A percentile compares a stretch with the other conserved stretches of the same genome.
These are phyloP conservation scores for Haliaeetus leucogaster DNA, from an alignment of 2,113 vertebrate species.

Conservation along the genomic window DNA sequence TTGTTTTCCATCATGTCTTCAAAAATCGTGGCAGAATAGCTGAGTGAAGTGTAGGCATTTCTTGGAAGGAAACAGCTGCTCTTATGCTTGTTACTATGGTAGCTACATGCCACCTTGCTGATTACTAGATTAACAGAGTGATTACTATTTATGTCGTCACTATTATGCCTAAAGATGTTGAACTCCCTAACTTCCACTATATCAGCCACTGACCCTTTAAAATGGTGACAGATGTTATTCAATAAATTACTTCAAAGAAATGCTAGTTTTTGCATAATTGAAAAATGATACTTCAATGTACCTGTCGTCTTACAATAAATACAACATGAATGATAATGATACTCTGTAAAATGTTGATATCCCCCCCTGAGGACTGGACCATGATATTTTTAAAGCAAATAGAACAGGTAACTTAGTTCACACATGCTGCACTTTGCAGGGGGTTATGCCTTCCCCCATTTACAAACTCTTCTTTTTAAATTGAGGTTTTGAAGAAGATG, in stretches of 20 bases:
- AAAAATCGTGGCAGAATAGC: background rate
- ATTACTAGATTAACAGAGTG: background rate
- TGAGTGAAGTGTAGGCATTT: background rate
- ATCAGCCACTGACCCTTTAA: background rate
- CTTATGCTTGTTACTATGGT: background rate
- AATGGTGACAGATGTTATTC: background rate
- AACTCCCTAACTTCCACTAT: background rate
- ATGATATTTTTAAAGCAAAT: background rate
- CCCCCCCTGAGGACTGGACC: background rate
- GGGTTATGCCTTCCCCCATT: background rate
- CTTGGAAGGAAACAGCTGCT: constrained; percentile 12
- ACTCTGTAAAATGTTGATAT: background rate
- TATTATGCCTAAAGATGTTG: background rate
- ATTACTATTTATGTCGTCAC: background rate
- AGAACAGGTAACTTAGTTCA: background rate
- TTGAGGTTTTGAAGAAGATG: background rate
- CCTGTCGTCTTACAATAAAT: background rate
- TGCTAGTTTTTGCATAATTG: background rate
- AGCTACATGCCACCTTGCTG: background rate
- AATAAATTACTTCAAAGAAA: background rate
- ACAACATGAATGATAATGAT: background rate
- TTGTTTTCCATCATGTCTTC: background rate
- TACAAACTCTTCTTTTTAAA: background rate
- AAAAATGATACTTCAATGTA: background rate
- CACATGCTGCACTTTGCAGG: background rate